Percentiles rank a stretch among this genome's conserved stretches.
These are phyloP conservation scores for Caenorhabditis sulstoni DNA, from an alignment of 2,888 invertebrate genomes.

Conservation along the genomic window DNA sequence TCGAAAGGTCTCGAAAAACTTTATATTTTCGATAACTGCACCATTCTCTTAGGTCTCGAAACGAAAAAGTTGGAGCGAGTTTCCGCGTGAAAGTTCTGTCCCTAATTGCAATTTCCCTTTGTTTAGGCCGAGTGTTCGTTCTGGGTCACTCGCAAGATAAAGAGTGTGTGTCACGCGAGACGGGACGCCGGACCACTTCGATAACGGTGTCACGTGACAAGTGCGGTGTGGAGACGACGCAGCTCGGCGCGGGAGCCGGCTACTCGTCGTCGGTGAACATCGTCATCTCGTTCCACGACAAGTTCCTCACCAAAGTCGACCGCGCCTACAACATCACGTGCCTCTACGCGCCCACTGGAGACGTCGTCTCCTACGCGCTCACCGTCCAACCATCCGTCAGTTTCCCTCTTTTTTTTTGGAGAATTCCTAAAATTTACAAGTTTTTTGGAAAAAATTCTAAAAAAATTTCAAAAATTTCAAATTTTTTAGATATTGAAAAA, in stretches of 20 bases:
- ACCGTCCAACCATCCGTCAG: constrained; percentile 70
- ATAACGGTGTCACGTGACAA: constrained; percentile 74
- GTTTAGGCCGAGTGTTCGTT: constrained; percentile 79
- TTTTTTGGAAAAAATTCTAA: too few relatives aligned
- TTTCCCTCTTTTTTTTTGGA: constrained; percentile 8
- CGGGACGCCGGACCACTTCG: constrained; percentile 75
- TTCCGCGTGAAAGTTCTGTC: too few relatives aligned
- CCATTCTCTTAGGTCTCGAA: too few relatives aligned
- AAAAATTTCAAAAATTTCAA: too few relatives aligned
- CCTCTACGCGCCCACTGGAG: constrained; percentile 75
- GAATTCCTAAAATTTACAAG: too few relatives aligned
- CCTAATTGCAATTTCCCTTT: too few relatives aligned
- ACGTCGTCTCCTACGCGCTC: constrained; percentile 80
- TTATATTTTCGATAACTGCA: too few relatives aligned
- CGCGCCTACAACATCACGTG: constrained; percentile 67
- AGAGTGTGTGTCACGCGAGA: constrained; percentile 76
- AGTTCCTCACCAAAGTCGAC: constrained; percentile 80
- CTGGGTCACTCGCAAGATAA: constrained; percentile 78
- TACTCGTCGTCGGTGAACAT: constrained; percentile 79
- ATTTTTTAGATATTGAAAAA: too few relatives aligned
- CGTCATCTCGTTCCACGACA: constrained; percentile 80
- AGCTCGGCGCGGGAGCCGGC: constrained; percentile 78
- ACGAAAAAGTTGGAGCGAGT: constrained; percentile 52
- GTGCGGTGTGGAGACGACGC: constrained; percentile 78
- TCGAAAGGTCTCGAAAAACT: too few relatives aligned